These are phyloP conservation scores for Chromobotia macracanthus DNA, from an alignment of 2,797 vertebrate species.

Conservation along the genomic window DNA sequence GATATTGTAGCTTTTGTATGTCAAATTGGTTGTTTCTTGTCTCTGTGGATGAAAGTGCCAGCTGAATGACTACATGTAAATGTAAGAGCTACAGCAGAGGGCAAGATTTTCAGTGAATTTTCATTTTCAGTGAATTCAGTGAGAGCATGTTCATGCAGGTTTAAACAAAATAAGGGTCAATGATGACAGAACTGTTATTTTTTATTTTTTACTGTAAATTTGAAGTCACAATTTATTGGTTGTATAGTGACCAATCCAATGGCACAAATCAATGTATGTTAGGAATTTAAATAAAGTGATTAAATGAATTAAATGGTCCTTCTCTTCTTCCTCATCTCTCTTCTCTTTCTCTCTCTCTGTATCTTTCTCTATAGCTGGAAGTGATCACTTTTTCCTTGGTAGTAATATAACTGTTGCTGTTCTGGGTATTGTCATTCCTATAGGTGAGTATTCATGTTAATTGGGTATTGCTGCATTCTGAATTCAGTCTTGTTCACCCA, in stretches of 20 bases:
- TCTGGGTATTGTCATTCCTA: constrained; percentile 91
- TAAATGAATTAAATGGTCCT: neutral
- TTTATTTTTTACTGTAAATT: neutral
- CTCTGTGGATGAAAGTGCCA: too few relatives aligned
- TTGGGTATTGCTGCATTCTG: constrained; percentile 31
- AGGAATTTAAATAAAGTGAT: neutral
- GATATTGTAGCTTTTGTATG: too few relatives aligned
- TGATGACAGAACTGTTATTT: too few relatives aligned
- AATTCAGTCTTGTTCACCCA: constrained; percentile 27
- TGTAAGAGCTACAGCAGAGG: too few relatives aligned
- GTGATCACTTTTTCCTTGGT: constrained; percentile 85
- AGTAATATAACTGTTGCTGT: constrained; percentile 93
- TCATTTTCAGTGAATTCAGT: too few relatives aligned
- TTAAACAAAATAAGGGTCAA: neutral
- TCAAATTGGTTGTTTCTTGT: too few relatives aligned
- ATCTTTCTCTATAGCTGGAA: constrained; percentile 77
- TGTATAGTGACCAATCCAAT: neutral
- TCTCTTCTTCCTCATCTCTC: neutral
- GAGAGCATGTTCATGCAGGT: too few relatives aligned
- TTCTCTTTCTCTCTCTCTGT: constrained; percentile 32
- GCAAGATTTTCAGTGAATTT: too few relatives aligned
- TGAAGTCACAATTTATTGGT: constrained; percentile 16
- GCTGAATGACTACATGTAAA: too few relatives aligned
- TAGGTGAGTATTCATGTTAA: constrained; percentile 82
- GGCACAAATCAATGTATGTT: neutral